Base-by-base conservation (phyloP, 2,888 invertebrate genomes). In the Nomada ruficornis region DNA sequence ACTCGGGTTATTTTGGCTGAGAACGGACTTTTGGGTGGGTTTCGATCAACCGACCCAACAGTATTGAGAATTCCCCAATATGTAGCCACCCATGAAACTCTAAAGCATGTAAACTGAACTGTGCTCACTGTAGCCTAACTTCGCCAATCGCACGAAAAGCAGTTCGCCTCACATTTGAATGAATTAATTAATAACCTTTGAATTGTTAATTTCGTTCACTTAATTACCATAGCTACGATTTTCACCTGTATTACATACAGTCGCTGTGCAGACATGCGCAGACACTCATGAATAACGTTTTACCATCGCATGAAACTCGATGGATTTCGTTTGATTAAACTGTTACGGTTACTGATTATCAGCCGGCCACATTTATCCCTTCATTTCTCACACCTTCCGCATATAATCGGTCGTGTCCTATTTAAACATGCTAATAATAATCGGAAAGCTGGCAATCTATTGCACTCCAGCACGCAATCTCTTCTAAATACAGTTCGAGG, bases 401-500 rank as follows among this genome's bases (percentile, higher is more conserved):
- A 18, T n/a, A 18, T 65, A 54, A n/a, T 18, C 36, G 63, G 47
- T 52, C 60, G 64, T 62, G 63, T 55, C 52, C 63, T 64, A 70
- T 78, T 85, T 69, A 69, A 69, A 77, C 72, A 69, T 62, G 75
- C 82, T 85, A 84, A 85, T 87, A 87, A 88, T 86, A 88, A 86
- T 90, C 88, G 79, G 81, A 63, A 74, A 86, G 82, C 79, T 62
- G 71, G 80, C 78, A 89, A 88, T 89, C 89, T 83, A 77, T 55
- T 69, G 75, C 74, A 86, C 81, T 88, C 87, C 87, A 90, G 89
- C 86, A 86, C 79, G 88, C 89, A 90, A 91, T 91, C 90, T 89
- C 89, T 90, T 88, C 87, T 85, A 90, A 91, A 91, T 88, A 89
- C 89, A 89, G 89, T 89, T 89, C 82, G 86, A 88, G 89, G 87